Evolutionary conservation across 2,888 invertebrate genomes (phyloP).

Genomic region (Caenorhabditis imperialis): DNA sequence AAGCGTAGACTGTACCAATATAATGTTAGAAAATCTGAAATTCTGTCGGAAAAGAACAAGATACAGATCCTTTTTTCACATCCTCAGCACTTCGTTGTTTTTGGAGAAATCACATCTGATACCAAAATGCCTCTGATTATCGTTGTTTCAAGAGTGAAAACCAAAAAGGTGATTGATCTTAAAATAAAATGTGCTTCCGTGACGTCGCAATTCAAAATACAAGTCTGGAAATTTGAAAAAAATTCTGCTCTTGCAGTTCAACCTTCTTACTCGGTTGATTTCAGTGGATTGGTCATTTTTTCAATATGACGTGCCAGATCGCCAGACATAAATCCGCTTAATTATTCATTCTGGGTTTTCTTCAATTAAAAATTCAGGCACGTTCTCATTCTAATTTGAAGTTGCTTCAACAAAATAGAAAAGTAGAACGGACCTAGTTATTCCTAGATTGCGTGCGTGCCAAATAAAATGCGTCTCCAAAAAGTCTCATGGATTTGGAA

Average conservation of each 20-base stretch:
- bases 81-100: too few species aligned
- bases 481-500: background rate
- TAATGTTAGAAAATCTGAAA: background rate
- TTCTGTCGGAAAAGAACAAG: too few species aligned
- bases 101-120: too few species aligned
- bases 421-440: background rate
- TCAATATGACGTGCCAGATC: background rate
- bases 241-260: too few species aligned
- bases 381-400: background rate
- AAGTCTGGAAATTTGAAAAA: too few species aligned
- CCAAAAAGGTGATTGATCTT: too few species aligned
- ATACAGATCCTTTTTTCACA: too few species aligned
- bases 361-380: background rate
- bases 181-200: too few species aligned
- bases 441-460: slow-evolving; percentile 2
- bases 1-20: too few species aligned
- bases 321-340: slow-evolving; percentile 7
- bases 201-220: too few species aligned
- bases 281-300: background rate
- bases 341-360: slow-evolving; percentile 9
- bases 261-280: background rate
- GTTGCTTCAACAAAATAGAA: background rate
- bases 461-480: background rate
- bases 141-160: too few species aligned
- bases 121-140: too few species aligned